Percentiles rank a stretch among this genome's conserved stretches.
These are phyloP conservation scores for Anniella stebbinsi DNA, from an alignment of 2,797 vertebrate species.

Conservation along the genomic window DNA sequence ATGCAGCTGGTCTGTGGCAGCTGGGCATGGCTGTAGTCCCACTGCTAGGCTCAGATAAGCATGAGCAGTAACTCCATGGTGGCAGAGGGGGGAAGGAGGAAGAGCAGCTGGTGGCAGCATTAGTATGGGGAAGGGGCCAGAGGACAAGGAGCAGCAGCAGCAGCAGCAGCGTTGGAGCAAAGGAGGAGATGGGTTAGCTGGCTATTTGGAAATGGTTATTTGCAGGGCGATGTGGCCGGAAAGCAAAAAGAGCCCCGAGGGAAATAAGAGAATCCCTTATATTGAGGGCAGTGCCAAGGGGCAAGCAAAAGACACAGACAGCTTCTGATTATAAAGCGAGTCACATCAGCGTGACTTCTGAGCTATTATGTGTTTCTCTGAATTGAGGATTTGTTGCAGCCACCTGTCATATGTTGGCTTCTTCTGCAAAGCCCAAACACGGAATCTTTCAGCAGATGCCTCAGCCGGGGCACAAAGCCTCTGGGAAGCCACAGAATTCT, in stretches of 20 bases:
- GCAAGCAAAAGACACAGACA: neutral
- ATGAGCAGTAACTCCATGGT: neutral
- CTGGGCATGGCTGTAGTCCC: neutral
- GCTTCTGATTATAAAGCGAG: conserved; percentile 4
- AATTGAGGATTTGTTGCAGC: neutral
- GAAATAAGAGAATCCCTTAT: neutral
- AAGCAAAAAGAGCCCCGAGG: neutral
- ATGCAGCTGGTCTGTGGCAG: neutral
- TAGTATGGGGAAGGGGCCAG: neutral
- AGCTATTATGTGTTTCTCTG: neutral
- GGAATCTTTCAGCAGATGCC: neutral
- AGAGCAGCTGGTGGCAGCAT: neutral
- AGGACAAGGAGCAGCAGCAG: neutral
- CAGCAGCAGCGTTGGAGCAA: neutral
- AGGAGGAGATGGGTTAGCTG: neutral
- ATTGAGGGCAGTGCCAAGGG: neutral
- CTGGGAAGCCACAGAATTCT: neutral
- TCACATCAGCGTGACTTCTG: conserved; percentile 5
- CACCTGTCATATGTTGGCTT: neutral
- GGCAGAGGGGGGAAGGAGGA: neutral
- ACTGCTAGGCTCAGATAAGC: neutral
- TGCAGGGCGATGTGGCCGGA: neutral
- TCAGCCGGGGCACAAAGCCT: neutral
- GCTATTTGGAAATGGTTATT: neutral
- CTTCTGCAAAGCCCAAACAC: conserved; percentile 1